phyloP scores from a whole-genome alignment of 2,113 vertebrate species.

The Amblyornis subalaris region DNA sequence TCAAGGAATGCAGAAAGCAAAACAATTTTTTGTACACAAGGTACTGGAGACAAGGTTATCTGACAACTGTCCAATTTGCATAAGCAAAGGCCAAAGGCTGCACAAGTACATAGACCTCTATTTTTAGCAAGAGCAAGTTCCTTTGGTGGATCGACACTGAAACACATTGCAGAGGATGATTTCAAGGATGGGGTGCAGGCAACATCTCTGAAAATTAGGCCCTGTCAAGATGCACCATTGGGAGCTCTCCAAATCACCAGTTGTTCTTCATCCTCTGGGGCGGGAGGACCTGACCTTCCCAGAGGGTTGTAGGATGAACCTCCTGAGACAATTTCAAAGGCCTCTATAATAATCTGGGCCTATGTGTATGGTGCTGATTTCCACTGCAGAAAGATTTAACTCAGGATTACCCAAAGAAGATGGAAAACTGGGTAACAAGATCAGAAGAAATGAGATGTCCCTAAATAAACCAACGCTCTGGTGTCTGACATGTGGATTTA shows the following conservation, averaged over 20 bases:
- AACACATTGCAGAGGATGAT: background rate
- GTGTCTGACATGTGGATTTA: slow-evolving; percentile 62
- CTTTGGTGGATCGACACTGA: background rate
- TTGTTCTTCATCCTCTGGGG: background rate
- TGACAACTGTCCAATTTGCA: background rate
- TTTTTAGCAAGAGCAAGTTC: background rate
- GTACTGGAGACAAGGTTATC: background rate
- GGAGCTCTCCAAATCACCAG: background rate
- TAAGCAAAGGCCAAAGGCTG: background rate
- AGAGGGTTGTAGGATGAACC: background rate
- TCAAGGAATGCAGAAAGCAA: background rate
- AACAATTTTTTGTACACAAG: background rate
- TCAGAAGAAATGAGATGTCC: slow-evolving; percentile 60
- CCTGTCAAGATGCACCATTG: background rate
- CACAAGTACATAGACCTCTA: background rate
- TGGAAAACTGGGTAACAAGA: slow-evolving; percentile 57
- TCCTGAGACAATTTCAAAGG: slow-evolving; percentile 36
- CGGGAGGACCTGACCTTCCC: background rate
- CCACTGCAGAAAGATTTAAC: slow-evolving; percentile 40
- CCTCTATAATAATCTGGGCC: background rate
- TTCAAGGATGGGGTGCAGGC: background rate
- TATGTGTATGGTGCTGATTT: slow-evolving; percentile 27
- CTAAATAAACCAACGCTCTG: slow-evolving; percentile 59
- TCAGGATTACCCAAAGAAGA: slow-evolving; percentile 61
- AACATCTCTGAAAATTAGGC: background rate